These are phyloP conservation scores for Suncus etruscus DNA, from an alignment of 2,113 vertebrate genomes.

Conservation along the genomic window DNA sequence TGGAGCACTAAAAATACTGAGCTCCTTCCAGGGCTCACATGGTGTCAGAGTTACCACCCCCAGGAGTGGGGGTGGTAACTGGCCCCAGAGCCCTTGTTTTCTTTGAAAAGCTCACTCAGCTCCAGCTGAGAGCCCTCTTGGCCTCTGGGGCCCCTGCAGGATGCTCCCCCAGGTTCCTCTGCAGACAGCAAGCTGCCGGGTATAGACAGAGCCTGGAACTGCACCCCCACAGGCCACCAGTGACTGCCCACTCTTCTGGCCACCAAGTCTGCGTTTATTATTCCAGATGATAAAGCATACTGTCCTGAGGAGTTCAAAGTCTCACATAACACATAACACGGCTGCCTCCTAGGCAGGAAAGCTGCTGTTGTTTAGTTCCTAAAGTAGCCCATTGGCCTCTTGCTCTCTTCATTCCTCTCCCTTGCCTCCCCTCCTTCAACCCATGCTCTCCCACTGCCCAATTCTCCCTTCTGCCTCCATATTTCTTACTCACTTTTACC, in stretches of 20 bases:
- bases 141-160: not conserved
- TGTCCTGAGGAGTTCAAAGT: conserved; percentile 73
- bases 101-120: conserved; percentile 55
- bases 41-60: not conserved
- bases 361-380: not conserved
- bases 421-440: too few species aligned
- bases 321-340: not conserved
- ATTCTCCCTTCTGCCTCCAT: not conserved
- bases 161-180: not conserved
- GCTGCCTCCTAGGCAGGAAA: conserved; percentile 48
- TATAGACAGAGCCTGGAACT: not conserved
- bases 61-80: not conserved
- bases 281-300: conserved; percentile 68
- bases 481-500: not conserved
- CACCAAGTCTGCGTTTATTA: conserved; percentile 65
- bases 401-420: not conserved
- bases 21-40: conserved; percentile 4
- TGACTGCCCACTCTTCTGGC: not conserved
- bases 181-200: not conserved
- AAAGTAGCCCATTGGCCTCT: not conserved
- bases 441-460: not conserved
- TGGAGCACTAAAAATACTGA: conserved; percentile 59
- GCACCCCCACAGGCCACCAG: not conserved
- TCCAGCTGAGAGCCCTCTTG: conserved; percentile 59
- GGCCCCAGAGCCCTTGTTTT: not conserved